Base-by-base conservation (phyloP, 1,140 invertebrate genomes). In the Pseudomyrmex sp. region DNA sequence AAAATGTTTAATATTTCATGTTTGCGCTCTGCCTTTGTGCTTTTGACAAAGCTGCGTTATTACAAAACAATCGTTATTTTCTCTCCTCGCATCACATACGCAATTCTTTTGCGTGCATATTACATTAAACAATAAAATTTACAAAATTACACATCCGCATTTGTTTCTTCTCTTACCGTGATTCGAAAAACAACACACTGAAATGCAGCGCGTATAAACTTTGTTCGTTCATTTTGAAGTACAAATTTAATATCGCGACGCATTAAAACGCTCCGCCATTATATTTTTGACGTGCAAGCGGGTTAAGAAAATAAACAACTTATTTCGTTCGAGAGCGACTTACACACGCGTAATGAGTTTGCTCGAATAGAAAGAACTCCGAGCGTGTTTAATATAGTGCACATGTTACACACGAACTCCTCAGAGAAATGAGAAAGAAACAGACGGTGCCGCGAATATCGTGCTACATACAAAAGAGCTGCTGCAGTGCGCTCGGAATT, bases 381-480 rank as follows among this genome's bases (percentile, higher is more conserved):
- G 66, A 35, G 44, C 44, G 44, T 18, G 7, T 80, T 80, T 80
- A 72, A 80, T 80, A 80, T 72, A 59, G 76, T 50, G 46, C 76
- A 80, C 76, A 80, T 72, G 66, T 80, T 70, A 80, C 65, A 69
- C 66, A 69, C 66, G 44, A 61, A 80, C 54, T 80, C 23, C 66
- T 72, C n/a, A 80, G 66, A 80, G 66, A 80, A 80, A 80, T 80
- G 56, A 80, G 66, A 59, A 80, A 72, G 76, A 72, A 80, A 72
- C 76, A 70, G 66, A 61, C 76, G 66, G 76, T n/a, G 56, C 44
- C 76, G 48, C 46, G 54, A 72, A 68, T 35, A 80, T 80, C 12
- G 23, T 18, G 44, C n/a, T 15, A 59, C n/a, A 48, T 58, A 70
- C 35, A 10, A 68, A 70, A n/a, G 35, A 50, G 23, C 26, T 35